Percentiles rank a stretch among this genome's conserved stretches.
These are phyloP conservation scores for Lepeophtheirus nordmannii DNA, from an alignment of 2,888 invertebrate species.

Conservation along the genomic window DNA sequence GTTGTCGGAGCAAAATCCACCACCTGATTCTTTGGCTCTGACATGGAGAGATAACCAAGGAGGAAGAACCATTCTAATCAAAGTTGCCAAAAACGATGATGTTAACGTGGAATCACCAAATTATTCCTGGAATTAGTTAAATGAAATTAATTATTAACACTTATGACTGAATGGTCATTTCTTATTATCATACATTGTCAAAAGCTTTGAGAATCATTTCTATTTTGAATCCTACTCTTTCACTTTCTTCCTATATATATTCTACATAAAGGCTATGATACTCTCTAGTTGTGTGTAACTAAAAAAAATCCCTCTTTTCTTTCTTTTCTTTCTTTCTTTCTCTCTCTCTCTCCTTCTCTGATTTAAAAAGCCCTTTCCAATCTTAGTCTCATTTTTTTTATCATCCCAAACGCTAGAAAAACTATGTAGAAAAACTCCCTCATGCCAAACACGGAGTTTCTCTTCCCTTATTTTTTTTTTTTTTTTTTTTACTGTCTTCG, in stretches of 20 bases:
- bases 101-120: not conserved
- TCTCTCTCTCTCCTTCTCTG: conserved; percentile 5
- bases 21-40: not conserved
- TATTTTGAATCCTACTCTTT: no score
- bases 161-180: no score
- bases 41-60: not conserved
- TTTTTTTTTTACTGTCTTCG: no score
- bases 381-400: not conserved
- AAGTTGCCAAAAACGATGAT: not conserved
- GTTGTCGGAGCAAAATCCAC: not conserved
- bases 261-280: no score
- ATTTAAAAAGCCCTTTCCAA: not conserved
- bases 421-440: not conserved
- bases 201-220: no score
- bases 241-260: no score
- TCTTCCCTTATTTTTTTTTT: no score
- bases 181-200: no score
- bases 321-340: not conserved
- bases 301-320: not conserved
- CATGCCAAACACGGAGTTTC: no score
- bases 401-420: not conserved
- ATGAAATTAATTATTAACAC: no score
- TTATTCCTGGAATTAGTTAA: not conserved
- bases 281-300: no score
- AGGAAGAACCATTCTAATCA: not conserved